Base-by-base conservation (phyloP, 1,140 invertebrate genomes). In the Sarcophaga bullata region DNA sequence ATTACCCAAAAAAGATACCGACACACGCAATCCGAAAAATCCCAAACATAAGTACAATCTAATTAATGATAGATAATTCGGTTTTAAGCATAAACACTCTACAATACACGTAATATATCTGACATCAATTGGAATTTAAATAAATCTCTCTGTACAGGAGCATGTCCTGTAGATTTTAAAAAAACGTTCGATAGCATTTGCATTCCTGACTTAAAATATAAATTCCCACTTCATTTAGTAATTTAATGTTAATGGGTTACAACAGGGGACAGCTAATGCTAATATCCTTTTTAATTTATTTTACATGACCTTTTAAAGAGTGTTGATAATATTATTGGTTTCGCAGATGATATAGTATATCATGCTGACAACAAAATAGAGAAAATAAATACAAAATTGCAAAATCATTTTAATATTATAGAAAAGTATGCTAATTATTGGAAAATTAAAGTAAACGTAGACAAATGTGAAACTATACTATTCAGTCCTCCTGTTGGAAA, bases 401-500 rank as follows among this genome's bases (percentile, higher is more conserved):
- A 81, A 81, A 49, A 46, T 37, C 17, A 50, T 37, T 81, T 58
- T 47, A 72, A 48, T 68, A 73, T 15, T 48, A 19, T 73, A 17
- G 81, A 81, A 81, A 48, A 68, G 47, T 81, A 81, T 48, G 58
- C 81, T 15, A 72, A 17, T 25, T 49, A 73, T 58, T 81, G 81
- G 81, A 17, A 81, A 15, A 52, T 81, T 4, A 81, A 72, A 73
- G 5, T 81, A 11, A 81, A 81, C 46, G 54, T 48, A 6, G 25
- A 73, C 11, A 81, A 81, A 81, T 81, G 81, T 73, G 81, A 81
- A 72, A 81, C 54, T 19, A 81, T 81, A 11, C 3, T 81, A 25
- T 81, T 81, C 8, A n/a, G 81, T 13, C 81, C 81, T 8, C 58
- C 58, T 17, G 62, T 81, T 6, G 46, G 25, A 19, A 80, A 80